These are phyloP conservation scores for Monopis laevigella DNA, from an alignment of 2,888 invertebrate species.

Conservation along the genomic window DNA sequence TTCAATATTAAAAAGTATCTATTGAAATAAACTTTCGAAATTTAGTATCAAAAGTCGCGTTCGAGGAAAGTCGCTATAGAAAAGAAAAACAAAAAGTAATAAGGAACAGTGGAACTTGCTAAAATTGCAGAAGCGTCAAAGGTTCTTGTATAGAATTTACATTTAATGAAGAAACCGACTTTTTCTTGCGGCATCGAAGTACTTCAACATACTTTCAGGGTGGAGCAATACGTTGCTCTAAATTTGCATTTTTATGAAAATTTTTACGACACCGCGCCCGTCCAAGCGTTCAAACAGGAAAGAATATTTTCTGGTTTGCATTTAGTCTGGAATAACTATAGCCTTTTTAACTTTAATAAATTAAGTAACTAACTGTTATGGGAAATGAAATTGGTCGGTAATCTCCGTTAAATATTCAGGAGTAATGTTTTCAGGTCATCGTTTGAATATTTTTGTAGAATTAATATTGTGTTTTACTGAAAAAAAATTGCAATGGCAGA, in stretches of 20 bases:
- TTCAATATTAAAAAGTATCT: too few species aligned
- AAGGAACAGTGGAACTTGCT: slow-evolving; percentile 5
- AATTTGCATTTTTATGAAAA: slow-evolving; percentile 46
- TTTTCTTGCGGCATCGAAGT: slow-evolving; percentile 15
- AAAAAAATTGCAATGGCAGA: too few species aligned
- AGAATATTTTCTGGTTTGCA: slow-evolving; percentile 10
- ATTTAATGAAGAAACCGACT: slow-evolving; percentile 34
- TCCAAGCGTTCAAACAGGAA: slow-evolving; percentile 12
- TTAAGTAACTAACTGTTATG: too few species aligned
- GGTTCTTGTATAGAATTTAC: slow-evolving; percentile 30
- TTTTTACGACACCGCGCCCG: slow-evolving; percentile 23
- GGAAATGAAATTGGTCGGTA: too few species aligned
- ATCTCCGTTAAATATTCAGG: too few species aligned
- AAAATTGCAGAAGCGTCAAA: slow-evolving; percentile 9
- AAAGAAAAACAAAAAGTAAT: slow-evolving; percentile 9
- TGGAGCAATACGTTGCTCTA: slow-evolving; percentile 29
- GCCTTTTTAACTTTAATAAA: too few species aligned
- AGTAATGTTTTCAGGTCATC: too few species aligned
- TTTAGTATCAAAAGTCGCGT: too few species aligned
- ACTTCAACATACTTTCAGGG: slow-evolving; percentile 2
- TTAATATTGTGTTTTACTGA: too few species aligned
- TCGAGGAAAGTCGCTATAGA: too few species aligned
- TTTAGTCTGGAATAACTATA: slow-evolving; percentile 8
- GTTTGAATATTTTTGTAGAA: too few species aligned
- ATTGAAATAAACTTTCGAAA: too few species aligned